These are phyloP conservation scores for Panopea generosa DNA, from an alignment of 2,888 invertebrate genomes.

Conservation along the genomic window DNA sequence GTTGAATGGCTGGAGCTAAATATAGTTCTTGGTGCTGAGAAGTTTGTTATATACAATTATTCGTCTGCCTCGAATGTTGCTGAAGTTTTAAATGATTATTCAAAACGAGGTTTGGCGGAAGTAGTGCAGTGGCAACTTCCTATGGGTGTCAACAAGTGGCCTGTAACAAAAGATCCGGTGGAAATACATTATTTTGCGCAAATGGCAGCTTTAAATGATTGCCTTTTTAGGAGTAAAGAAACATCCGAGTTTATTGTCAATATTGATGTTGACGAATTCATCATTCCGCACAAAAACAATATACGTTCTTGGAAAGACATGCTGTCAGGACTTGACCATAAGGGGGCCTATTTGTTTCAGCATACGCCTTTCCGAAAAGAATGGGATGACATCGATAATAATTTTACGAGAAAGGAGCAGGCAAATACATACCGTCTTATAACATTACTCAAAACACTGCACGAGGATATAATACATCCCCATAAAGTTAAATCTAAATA, in stretches of 20 bases:
- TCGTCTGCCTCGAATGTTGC: too few relatives aligned
- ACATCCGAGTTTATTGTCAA: slow-evolving; percentile 75
- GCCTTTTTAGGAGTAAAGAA: slow-evolving; percentile 77
- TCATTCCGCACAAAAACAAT: slow-evolving; percentile 74
- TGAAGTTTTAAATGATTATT: not conserved
- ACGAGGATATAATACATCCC: too few relatives aligned
- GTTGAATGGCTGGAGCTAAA: too few relatives aligned
- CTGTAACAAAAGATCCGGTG: slow-evolving; percentile 7
- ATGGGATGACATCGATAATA: slow-evolving; percentile 52
- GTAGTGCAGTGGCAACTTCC: slow-evolving; percentile 80
- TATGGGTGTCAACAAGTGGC: slow-evolving; percentile 65
- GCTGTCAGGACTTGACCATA: slow-evolving; percentile 23
- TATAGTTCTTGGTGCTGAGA: too few relatives aligned
- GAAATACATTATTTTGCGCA: slow-evolving; percentile 84
- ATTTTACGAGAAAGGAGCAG: slow-evolving; percentile 40
- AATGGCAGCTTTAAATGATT: slow-evolving; percentile 82
- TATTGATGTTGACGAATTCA: slow-evolving; percentile 83
- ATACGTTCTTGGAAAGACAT: slow-evolving; percentile 68
- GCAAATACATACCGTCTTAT: slow-evolving; percentile 65
- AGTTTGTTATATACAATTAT: too few relatives aligned
- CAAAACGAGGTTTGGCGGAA: too few relatives aligned
- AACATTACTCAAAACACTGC: slow-evolving; percentile 67
- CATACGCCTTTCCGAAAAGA: slow-evolving; percentile 76
- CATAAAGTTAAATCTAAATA: too few relatives aligned
- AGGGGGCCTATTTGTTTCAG: slow-evolving; percentile 57